Evolutionary conservation across 2,888 invertebrate species (phyloP), one percentile per base, ranked within the genome.

Genomic region (Pantelozetes paolii): DNA sequence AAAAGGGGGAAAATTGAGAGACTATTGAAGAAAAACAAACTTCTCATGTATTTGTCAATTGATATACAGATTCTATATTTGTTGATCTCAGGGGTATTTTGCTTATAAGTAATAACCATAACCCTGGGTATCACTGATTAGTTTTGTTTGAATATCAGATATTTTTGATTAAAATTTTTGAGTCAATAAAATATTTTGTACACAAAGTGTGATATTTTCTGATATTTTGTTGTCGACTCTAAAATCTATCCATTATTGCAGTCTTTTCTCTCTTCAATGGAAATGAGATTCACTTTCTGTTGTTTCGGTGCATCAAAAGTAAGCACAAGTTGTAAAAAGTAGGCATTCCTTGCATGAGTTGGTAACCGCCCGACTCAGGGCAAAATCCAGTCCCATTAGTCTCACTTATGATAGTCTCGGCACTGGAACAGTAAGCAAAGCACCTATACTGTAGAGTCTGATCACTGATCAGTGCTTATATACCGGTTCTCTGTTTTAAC

Each of bases 221-320:
- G 15, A 18, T 8, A 36, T 36, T 9, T 36, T 18, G 15, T 9
- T 8, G 36, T 11, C 11, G 11, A 36, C 6, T 11, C 36, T 36
- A 36, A 36, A 36, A 5, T 36, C 36, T 8, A 36, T 36, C n/a
- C 11, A 36, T 36, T 36, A 36, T 36, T 36, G 6, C 36, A 8
- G 11, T 5, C 36, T 5, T 36, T 11, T 5, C 36, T 36, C 36
- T 5, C 36, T 45, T 45, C 11, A 45, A 45, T 45, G 45, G 18
- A 18, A 45, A 15, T 45, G 15, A 45, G 45, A 45, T 45, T 45
- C 45, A 30, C 59, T 30, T 30, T 59, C 28, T 59, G 13, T 59
- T 59, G 59, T 59, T 59, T 59, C 59, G 59, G 59, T 59, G 59
- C 59, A 11, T 59, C 59, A 59, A 59, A 59, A 59, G 26, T 23